Conservation (phyloP, 2,797 vertebrate genomes). For the Remorina albescens region DNA sequence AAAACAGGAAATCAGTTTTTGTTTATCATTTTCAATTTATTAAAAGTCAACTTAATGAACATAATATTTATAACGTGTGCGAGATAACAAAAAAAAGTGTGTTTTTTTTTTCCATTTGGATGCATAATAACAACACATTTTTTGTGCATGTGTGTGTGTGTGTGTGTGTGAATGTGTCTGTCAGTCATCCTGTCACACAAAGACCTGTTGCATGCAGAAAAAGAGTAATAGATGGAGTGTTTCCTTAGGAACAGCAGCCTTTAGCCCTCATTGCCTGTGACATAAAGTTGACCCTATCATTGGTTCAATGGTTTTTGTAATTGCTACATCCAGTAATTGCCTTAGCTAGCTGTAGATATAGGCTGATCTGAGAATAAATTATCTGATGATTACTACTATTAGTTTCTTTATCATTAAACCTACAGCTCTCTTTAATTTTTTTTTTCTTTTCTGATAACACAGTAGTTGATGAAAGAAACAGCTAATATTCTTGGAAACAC, state of each 20-base stretch:
- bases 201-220: not conserved
- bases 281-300: constrained; percentile 23
- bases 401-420: not conserved
- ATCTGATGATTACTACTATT: constrained; percentile 10
- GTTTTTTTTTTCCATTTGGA: constrained; percentile 9
- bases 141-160: not conserved
- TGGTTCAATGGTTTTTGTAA: constrained; percentile 45
- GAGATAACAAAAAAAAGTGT: constrained; percentile 25
- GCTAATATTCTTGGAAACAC: not conserved
- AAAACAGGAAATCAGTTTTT: constrained; percentile 64
- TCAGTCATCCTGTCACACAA: constrained; percentile 30
- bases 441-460: not conserved
- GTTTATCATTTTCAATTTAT: constrained; percentile 48
- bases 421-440: not conserved
- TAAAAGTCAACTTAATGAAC: constrained; percentile 52
- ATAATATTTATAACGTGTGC: constrained; percentile 17
- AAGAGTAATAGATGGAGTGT: constrained; percentile 24
- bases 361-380: constrained; percentile 40
- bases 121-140: constrained; percentile 13
- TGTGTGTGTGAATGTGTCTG: not conserved
- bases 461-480: not conserved
- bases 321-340: constrained; percentile 50
- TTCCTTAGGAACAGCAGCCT: constrained; percentile 27
- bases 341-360: constrained; percentile 30
- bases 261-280: constrained; percentile 16